These are phyloP conservation scores for Dolichoris vasculosae DNA, from an alignment of 1,140 invertebrate genomes.

Conservation along the genomic window DNA sequence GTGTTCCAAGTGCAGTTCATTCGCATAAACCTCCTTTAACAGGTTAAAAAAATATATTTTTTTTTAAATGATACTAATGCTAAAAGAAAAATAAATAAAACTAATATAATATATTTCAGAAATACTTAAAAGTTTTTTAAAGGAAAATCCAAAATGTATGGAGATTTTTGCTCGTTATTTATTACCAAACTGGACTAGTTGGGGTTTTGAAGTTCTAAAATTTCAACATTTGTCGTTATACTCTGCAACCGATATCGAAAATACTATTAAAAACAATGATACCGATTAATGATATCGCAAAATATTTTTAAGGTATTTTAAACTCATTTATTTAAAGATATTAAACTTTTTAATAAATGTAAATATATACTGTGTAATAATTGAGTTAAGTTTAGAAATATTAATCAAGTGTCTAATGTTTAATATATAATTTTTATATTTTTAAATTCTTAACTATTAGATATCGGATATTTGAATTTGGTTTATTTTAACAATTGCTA, in stretches of 20 bases:
- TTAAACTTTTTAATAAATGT: neutral
- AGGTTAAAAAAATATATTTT: constrained; percentile 64
- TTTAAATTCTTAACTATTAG: neutral
- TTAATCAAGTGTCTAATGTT: neutral
- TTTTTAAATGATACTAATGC: neutral
- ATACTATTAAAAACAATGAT: neutral
- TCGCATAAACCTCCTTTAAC: constrained; percentile 91
- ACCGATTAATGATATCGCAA: neutral
- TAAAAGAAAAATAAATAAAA: constrained; percentile 36
- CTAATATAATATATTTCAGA: constrained; percentile 72
- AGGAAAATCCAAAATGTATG: constrained; percentile 79
- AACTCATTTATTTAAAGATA: constrained; percentile 10
- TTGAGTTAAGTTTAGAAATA: neutral
- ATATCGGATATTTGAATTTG: neutral
- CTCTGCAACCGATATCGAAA: neutral
- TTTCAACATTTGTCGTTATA: constrained; percentile 79
- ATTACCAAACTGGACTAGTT: constrained; percentile 87
- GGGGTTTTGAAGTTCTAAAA: constrained; percentile 89
- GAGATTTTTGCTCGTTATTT: constrained; percentile 94
- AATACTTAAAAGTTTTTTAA: constrained; percentile 78
- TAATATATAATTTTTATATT: neutral
- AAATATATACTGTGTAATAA: neutral
- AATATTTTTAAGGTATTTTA: neutral
- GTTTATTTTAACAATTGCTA: neutral
- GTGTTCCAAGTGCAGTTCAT: constrained; percentile 92